These are phyloP conservation scores for Tetranychus piercei DNA, from an alignment of 2,888 invertebrate species.

Conservation along the genomic window DNA sequence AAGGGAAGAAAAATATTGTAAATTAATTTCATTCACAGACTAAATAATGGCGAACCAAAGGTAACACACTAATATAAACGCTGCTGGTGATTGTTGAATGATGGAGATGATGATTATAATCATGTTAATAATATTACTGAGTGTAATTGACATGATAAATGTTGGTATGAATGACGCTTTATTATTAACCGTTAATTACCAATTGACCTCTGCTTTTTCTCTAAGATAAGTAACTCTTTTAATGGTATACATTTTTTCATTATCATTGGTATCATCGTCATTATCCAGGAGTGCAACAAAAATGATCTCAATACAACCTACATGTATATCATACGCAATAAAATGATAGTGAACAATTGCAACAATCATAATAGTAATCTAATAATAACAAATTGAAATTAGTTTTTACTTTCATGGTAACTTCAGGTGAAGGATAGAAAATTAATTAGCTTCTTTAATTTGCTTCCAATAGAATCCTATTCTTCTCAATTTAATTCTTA, in stretches of 20 bases:
- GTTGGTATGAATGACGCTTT: neutral
- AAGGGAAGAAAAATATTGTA: too few species aligned
- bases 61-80: too few species aligned
- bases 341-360: neutral
- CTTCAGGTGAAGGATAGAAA: neutral
- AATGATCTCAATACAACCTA: neutral
- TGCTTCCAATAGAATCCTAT: neutral
- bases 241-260: neutral
- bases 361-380: neutral
- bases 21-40: too few species aligned
- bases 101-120: too few species aligned
- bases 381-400: neutral
- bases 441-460: neutral
- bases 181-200: neutral
- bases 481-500: neutral
- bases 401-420: neutral
- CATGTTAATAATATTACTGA: neutral
- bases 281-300: neutral
- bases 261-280: neutral
- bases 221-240: neutral
- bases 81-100: too few species aligned
- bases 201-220: neutral
- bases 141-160: neutral
- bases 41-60: too few species aligned
- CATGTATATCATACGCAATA: neutral